A percentile compares a stretch with the other conserved stretches of the same genome.
These are phyloP conservation scores for Leptodirus hochenwartii DNA, from an alignment of 2,888 invertebrate genomes.

Conservation along the genomic window DNA sequence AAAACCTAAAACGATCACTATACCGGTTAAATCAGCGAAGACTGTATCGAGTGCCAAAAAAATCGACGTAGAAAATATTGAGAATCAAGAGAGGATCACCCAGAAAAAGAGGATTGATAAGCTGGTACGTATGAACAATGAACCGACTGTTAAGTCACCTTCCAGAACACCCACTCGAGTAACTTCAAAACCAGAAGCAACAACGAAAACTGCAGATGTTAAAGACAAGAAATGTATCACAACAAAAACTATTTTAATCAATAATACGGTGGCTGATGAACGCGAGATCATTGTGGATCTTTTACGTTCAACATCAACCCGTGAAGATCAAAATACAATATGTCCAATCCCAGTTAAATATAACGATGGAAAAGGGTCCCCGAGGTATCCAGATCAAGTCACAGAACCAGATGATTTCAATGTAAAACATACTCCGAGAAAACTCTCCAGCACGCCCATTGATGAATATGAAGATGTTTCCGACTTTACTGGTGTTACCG, in stretches of 20 bases:
- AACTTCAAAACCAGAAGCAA: conserved; percentile 5
- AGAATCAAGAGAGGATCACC: not conserved
- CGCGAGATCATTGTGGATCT: conserved; percentile 47
- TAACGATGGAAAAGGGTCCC: conserved; percentile 32
- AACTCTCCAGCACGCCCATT: conserved; percentile 31
- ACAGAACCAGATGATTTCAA: conserved; percentile 54
- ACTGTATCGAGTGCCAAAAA: conserved; percentile 5
- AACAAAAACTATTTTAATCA: conserved; percentile 32
- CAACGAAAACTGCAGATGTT: not conserved
- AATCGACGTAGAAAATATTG: not conserved
- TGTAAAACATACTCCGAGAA: conserved; percentile 22
- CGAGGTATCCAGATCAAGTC: conserved; percentile 55
- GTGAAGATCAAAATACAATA: conserved; percentile 55
- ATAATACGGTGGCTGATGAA: conserved; percentile 24
- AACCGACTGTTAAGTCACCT: no score
- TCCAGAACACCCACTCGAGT: not conserved
- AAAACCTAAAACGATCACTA: conserved; percentile 2
- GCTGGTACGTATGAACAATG: conserved; percentile 10
- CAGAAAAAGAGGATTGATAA: conserved; percentile 4
- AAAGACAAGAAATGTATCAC: conserved; percentile 27
- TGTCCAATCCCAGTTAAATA: conserved; percentile 41
- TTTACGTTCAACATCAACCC: conserved; percentile 53
- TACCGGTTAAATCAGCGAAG: conserved; percentile 10
- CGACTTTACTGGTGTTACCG: conserved; percentile 27
- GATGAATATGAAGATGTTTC: conserved; percentile 42